phyloP scores from a whole-genome alignment of 1,140 invertebrate genomes.

The Camponotus vicinus region DNA sequence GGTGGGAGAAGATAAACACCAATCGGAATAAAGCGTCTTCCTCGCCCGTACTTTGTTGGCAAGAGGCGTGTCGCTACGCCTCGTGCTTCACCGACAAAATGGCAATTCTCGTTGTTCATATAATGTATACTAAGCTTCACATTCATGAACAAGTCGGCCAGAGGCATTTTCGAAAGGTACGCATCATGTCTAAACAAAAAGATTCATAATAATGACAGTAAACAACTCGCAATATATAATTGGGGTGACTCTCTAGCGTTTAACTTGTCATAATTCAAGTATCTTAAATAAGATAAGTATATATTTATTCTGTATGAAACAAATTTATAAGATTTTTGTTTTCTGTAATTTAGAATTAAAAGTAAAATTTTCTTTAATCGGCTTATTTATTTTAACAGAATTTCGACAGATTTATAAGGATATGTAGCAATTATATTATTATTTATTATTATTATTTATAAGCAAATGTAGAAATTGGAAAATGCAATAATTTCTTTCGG shows the following conservation, averaged over 20 bases:
- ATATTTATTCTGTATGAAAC: neutral
- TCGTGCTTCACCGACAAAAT: conserved; percentile 54
- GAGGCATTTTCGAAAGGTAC: neutral
- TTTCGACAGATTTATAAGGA: neutral
- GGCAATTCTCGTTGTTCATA: conserved; percentile 40
- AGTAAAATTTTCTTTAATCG: neutral
- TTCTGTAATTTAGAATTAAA: neutral
- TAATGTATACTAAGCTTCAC: conserved; percentile 11
- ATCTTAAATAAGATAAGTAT: neutral
- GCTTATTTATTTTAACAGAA: neutral
- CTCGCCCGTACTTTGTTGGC: conserved; percentile 8
- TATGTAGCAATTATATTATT: too few species aligned
- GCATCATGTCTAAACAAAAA: neutral
- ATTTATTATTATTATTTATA: too few species aligned
- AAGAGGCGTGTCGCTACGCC: conserved; percentile 59
- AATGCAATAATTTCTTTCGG: neutral
- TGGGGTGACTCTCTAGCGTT: too few species aligned
- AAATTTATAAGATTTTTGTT: neutral
- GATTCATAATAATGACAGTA: neutral
- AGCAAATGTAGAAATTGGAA: neutral
- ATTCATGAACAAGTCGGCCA: neutral
- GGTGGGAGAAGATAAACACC: conserved; percentile 38
- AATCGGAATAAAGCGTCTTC: conserved; percentile 44
- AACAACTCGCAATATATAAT: neutral
- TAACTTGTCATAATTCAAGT: neutral